A percentile compares a stretch with the other conserved stretches of the same genome.
phyloP scores from a whole-genome alignment of 2,797 vertebrate species.

The Chromobotia macracanthus region DNA sequence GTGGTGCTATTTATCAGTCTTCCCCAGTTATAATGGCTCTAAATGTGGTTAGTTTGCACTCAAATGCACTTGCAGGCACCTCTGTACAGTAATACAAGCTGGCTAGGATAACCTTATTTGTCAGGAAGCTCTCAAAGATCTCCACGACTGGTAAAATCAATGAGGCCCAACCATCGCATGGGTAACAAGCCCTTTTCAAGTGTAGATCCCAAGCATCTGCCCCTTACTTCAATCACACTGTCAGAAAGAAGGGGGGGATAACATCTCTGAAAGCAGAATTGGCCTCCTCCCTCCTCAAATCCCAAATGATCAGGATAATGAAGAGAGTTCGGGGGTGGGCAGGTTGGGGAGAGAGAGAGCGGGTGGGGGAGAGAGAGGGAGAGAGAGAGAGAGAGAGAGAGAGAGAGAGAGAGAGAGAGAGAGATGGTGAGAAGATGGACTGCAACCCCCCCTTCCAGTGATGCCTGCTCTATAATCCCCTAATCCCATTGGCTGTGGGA shows the following conservation, averaged over 20 bases:
- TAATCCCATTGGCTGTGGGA: constrained; percentile 45
- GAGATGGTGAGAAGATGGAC: constrained; percentile 18
- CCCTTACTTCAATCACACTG: constrained; percentile 15
- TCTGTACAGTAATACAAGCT: constrained; percentile 38
- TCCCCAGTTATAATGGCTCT: constrained; percentile 40
- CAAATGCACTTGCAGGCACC: constrained; percentile 42
- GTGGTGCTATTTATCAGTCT: constrained; percentile 38
- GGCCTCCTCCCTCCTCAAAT: constrained; percentile 28
- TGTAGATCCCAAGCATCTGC: constrained; percentile 21
- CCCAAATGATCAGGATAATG: constrained; percentile 41
- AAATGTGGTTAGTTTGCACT: constrained; percentile 53
- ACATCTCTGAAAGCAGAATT: constrained; percentile 27
- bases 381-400: not conserved
- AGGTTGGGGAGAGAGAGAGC: too few species aligned
- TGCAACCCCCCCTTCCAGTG: constrained; percentile 30
- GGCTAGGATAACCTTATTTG: constrained; percentile 47
- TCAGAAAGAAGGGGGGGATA: constrained; percentile 19
- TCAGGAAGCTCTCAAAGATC: constrained; percentile 47
- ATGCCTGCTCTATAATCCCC: constrained; percentile 27
- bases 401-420: not conserved
- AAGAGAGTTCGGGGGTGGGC: constrained; percentile 8
- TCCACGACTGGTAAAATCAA: constrained; percentile 45
- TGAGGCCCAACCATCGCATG: constrained; percentile 26
- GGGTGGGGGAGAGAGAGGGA: not conserved
- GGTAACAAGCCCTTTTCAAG: constrained; percentile 32